Evolutionary conservation across 2,888 invertebrate species (phyloP).

Genomic region (Epinotia brunnichana): DNA sequence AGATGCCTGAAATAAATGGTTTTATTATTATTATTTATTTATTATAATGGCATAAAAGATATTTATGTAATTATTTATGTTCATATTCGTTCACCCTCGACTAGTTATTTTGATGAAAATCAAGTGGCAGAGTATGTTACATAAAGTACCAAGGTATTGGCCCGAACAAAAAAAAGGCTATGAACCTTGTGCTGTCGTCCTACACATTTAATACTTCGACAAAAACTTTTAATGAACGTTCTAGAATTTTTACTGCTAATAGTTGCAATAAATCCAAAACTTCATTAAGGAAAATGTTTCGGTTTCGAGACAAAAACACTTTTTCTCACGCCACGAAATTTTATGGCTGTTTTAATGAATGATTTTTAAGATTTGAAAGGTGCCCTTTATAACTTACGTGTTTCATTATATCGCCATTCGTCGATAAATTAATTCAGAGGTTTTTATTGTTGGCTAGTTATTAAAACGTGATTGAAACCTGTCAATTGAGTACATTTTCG

Average conservation of each 20-base stretch:
- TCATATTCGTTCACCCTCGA: too few relatives aligned
- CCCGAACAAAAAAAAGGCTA: neutral
- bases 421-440: neutral
- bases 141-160: too few relatives aligned
- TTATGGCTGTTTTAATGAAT: conserved; percentile 12
- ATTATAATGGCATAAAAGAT: too few relatives aligned
- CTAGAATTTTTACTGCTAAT: conserved; percentile 17
- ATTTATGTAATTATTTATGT: too few relatives aligned
- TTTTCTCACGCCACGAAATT: conserved; percentile 7
- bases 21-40: too few relatives aligned
- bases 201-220: neutral
- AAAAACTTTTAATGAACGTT: conserved; percentile 4
- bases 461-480: neutral
- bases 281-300: conserved; percentile 17
- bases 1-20: too few relatives aligned
- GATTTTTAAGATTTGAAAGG: conserved; percentile 10
- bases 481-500: neutral
- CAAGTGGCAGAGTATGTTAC: too few relatives aligned
- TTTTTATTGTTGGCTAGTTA: neutral
- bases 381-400: conserved; percentile 17
- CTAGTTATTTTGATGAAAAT: too few relatives aligned
- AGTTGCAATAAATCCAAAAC: conserved; percentile 19
- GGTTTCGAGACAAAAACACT: conserved; percentile 10
- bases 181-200: neutral
- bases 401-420: conserved; percentile 1